Evolutionary conservation across 1,140 invertebrate genomes (phyloP).

Genomic region (Pantala flavescens): DNA sequence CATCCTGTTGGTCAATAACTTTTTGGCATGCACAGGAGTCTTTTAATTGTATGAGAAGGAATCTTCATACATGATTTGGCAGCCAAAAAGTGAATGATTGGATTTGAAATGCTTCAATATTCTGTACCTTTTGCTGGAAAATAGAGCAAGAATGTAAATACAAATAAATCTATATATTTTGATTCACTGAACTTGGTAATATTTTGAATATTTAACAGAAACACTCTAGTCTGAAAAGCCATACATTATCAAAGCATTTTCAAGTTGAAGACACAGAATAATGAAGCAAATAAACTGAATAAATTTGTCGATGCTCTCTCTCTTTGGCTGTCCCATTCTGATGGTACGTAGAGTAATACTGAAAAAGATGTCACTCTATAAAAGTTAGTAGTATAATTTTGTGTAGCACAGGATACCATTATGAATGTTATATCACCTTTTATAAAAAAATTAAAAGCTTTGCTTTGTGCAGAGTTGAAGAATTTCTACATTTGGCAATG

Average conservation of each 20-base stretch:
- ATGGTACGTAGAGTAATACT: constrained; percentile 15
- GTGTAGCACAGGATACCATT: constrained; percentile 21
- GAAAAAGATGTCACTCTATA: constrained; percentile 14
- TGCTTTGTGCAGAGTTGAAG: neutral
- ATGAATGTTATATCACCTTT: constrained; percentile 17
- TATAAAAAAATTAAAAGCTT: neutral
- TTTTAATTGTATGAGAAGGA: constrained; percentile 3
- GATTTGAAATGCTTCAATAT: constrained; percentile 13
- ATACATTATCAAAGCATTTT: constrained; percentile 16
- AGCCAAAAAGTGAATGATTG: constrained; percentile 12
- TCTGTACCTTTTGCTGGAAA: constrained; percentile 17
- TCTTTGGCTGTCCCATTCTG: constrained; percentile 12
- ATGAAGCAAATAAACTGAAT: constrained; percentile 11
- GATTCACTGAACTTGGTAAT: constrained; percentile 12
- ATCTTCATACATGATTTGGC: constrained; percentile 13
- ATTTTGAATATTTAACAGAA: constrained; percentile 15
- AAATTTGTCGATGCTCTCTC: neutral
- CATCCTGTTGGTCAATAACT: neutral
- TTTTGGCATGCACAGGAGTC: neutral
- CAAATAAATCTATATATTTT: constrained; percentile 18
- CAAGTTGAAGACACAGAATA: constrained; percentile 12
- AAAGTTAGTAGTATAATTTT: constrained; percentile 15
- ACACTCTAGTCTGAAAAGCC: constrained; percentile 16
- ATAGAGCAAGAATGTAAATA: constrained; percentile 15
- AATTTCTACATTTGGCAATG: constrained; percentile 2